Evolutionary conservation across 2,113 vertebrate genomes (phyloP), one percentile per base, ranked within the genome.

Genomic region (Oncorhynchus kisutch): DNA sequence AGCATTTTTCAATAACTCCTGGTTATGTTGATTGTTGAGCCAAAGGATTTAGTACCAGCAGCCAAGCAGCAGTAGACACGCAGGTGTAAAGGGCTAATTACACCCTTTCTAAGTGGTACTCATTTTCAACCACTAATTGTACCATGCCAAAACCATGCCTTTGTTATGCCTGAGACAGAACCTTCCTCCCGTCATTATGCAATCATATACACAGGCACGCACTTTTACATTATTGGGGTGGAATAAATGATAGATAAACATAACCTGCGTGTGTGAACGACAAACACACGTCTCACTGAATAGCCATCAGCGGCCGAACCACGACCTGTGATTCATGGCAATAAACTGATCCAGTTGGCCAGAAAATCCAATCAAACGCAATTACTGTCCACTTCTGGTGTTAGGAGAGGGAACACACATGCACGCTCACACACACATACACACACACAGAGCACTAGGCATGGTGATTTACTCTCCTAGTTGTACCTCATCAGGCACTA

Each of bases 81-180:
- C 72, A 77, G 80, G 78, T 88, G 81, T 78, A 70, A 12, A 45
- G 39, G 39, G 49, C 75, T 86, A 82, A 89, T 88, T 82, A 84
- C 67, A 83, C 82, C 51, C 51, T 54, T 54, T 69, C 70, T 74
- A 84, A 83, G 81, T 81, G 54, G 57, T 31, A 75, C 74, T 81
- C 80, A 70, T 81, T 89, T 85, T 86, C 68, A 84, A 27, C 54
- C 74, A 80, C 60, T 88, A 84, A 87, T 91, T 91, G 74, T 65
- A 74, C 51, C 73, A 16, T 82, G n/a, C 34, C 76, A 25, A 81
- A 71, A 87, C 80, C 73, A 64, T 27, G 51, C 68, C 77, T 83
- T 82, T 79, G 74, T 83, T 74, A 80, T 62, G 67, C 31, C 78
- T 68, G 69, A 73, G 69, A 72, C 70, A 29, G 60, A 76, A 69